Percentiles rank a stretch among this genome's conserved stretches.
Evolutionary conservation across 2,888 invertebrate species (phyloP).

Genomic region (Aromia moschata): DNA sequence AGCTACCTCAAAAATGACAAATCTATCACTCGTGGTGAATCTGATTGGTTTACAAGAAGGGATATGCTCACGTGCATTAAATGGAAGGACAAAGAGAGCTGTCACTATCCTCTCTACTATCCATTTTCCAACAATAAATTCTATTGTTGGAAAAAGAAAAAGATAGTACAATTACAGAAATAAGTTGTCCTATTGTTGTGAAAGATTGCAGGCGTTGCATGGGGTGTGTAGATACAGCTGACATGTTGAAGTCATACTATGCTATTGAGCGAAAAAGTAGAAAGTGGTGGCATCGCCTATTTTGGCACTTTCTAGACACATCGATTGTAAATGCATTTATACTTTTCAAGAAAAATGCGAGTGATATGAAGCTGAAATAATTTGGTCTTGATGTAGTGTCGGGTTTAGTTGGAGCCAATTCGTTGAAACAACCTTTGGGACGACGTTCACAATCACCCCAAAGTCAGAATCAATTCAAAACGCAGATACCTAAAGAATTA

Average conservation of each 20-base stretch:
- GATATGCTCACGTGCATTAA: slow-evolving; percentile 1
- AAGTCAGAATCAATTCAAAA: too few species aligned
- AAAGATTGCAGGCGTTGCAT: slow-evolving; percentile 6
- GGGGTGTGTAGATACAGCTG: slow-evolving; percentile 8
- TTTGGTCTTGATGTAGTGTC: slow-evolving; percentile 1
- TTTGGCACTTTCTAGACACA: slow-evolving; percentile 3
- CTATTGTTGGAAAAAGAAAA: slow-evolving; percentile 6
- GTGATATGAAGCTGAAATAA: background rate
- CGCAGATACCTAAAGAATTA: too few species aligned
- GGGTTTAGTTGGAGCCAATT: background rate
- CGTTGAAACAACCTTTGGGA: background rate
- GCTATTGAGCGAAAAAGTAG: background rate
- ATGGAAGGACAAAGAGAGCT: slow-evolving; percentile 3
- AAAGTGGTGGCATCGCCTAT: slow-evolving; percentile 5
- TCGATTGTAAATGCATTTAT: slow-evolving; percentile 5
- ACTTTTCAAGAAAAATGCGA: slow-evolving; percentile 3
- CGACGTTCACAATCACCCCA: too few species aligned
- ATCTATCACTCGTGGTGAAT: slow-evolving; percentile 4
- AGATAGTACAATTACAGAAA: slow-evolving; percentile 2
- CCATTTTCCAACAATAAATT: slow-evolving; percentile 1
- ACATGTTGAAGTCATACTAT: background rate
- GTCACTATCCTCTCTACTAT: slow-evolving; percentile 5
- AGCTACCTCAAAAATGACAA: slow-evolving; percentile 12
- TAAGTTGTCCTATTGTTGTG: slow-evolving; percentile 1
- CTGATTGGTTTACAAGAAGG: slow-evolving; percentile 4